Conservation (phyloP, 2,797 vertebrate species). For the Gambelia wislizenii region DNA sequence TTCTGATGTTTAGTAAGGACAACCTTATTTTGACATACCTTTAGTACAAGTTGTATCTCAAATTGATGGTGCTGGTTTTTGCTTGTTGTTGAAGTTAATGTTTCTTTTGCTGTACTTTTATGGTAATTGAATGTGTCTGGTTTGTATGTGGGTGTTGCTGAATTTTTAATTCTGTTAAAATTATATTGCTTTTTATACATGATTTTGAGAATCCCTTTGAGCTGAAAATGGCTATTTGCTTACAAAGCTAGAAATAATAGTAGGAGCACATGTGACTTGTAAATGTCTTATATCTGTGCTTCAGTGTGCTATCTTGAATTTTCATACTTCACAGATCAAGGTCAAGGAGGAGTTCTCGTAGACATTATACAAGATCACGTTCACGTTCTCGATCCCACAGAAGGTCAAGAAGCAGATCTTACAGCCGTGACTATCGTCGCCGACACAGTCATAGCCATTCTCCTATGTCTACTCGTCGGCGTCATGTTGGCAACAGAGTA, state of each 20-base stretch:
- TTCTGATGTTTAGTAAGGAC: not conserved
- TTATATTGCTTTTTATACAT: not conserved
- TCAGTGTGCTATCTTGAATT: slow-evolving; percentile 14
- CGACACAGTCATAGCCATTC: slow-evolving; percentile 92
- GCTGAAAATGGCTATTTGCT: not conserved
- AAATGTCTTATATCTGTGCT: not conserved
- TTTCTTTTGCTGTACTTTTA: not conserved
- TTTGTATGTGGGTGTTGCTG: not conserved
- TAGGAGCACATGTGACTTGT: not conserved
- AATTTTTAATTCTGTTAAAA: not conserved
- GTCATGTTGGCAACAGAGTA: slow-evolving; percentile 95
- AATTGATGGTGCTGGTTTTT: not conserved
- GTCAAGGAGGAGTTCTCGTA: slow-evolving; percentile 91
- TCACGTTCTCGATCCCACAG: slow-evolving; percentile 91
- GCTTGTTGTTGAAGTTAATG: not conserved
- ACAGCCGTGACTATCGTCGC: slow-evolving; percentile 91
- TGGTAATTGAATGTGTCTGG: not conserved
- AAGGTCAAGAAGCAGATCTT: slow-evolving; percentile 90
- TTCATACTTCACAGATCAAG: slow-evolving; percentile 83
- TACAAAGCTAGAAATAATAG: not conserved
- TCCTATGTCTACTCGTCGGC: slow-evolving; percentile 94
- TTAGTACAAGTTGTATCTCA: not conserved
- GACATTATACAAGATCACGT: slow-evolving; percentile 90
- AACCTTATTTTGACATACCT: not conserved
- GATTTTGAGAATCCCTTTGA: not conserved